Evolutionary conservation across 2,113 vertebrate species (phyloP).

Genomic region (Chaetodon auriga): DNA sequence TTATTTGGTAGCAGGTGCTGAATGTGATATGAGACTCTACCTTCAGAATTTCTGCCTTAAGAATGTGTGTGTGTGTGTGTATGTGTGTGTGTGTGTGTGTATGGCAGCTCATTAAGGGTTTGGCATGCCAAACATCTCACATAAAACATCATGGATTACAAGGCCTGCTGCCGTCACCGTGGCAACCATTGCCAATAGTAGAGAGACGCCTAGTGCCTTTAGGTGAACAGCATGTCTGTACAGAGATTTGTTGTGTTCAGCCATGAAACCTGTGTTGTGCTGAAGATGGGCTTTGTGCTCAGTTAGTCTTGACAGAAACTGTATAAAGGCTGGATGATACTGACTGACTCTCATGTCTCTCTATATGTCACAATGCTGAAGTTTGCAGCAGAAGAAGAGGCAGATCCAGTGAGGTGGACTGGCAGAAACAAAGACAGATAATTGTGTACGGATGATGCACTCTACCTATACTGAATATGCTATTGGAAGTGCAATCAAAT

Average conservation of each 20-base stretch:
- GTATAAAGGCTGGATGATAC: not conserved
- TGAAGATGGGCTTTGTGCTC: not conserved
- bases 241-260: not conserved
- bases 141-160: not conserved
- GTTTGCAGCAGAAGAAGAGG: not conserved
- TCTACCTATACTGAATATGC: not conserved
- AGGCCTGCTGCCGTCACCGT: not conserved
- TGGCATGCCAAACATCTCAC: not conserved
- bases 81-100: not conserved
- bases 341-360: not conserved
- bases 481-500: too few species aligned
- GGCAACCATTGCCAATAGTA: constrained; percentile 6
- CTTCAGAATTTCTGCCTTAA: too few species aligned
- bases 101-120: not conserved
- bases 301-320: not conserved
- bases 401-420: not conserved
- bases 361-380: not conserved
- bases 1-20: not conserved
- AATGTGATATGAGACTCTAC: not conserved
- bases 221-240: not conserved
- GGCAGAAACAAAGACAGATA: not conserved
- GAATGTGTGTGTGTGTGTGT: not conserved
- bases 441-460: not conserved
- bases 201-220: not conserved
- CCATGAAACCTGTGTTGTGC: not conserved